These are phyloP conservation scores for Chymomyza caudatula DNA, from an alignment of 2,888 invertebrate species.

Conservation along the genomic window DNA sequence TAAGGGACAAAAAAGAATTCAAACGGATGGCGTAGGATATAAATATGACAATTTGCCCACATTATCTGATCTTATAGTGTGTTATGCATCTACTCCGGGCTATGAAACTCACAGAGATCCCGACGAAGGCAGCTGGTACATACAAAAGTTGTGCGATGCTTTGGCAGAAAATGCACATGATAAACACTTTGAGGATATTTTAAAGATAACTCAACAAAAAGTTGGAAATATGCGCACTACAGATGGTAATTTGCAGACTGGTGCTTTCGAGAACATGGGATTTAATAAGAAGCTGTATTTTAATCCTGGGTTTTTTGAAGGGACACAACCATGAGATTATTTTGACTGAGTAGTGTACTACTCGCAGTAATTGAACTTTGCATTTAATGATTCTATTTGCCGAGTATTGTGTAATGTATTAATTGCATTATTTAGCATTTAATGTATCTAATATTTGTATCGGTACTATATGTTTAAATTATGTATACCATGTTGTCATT, in stretches of 20 bases:
- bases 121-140: conserved; percentile 84
- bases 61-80: conserved; percentile 82
- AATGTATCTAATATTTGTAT: background rate
- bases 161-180: conserved; percentile 83
- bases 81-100: conserved; percentile 82
- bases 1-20: conserved; percentile 52
- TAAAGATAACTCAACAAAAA: conserved; percentile 81
- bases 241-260: conserved; percentile 80
- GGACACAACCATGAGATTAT: background rate
- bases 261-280: conserved; percentile 82
- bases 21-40: conserved; percentile 37
- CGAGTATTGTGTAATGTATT: background rate
- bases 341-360: background rate
- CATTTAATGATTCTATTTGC: background rate
- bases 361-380: background rate
- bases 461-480: background rate
- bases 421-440: background rate
- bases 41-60: conserved; percentile 56
- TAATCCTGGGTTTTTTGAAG: conserved; percentile 81
- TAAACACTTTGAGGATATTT: conserved; percentile 82
- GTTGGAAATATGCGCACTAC: conserved; percentile 77
- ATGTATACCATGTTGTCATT: background rate
- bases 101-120: conserved; percentile 80
- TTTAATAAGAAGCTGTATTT: conserved; percentile 83
- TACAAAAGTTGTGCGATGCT: conserved; percentile 83